Evolutionary conservation across 2,113 vertebrate genomes (phyloP), one percentile per base, ranked within the genome.

Genomic region (Dendrocopos noguchii): DNA sequence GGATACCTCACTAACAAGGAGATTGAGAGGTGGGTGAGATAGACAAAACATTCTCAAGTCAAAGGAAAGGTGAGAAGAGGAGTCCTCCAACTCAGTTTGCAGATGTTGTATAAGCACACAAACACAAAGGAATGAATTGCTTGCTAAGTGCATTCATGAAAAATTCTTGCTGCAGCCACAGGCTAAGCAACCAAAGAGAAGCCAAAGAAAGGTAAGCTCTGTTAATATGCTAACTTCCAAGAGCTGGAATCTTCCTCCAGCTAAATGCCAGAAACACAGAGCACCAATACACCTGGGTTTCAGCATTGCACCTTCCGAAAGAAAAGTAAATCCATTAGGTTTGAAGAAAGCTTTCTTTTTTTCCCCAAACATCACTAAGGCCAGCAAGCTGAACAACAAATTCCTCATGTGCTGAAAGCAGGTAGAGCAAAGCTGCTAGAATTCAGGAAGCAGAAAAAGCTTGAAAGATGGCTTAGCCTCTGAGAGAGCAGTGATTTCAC

Each of bases 181-280:
- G 29, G 68, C 39, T n/a, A 76, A 77, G 29, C 11, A 3, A 89
- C 81, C 79, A 92, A 93, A 88, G 42, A 57, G 77, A 93, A 47
- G 28, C 19, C n/a, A 68, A 92, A 70, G 68, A 79, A 94, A 84
- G 15, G 1, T 24, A 89, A 89, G 57, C 72, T 83, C 73, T 94
- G 57, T 60, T 80, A 93, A 87, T 79, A 42, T 9, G 22, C 52
- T 84, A 87, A 84, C 3, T 17, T 83, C 34, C 31, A 46, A 71
- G 53, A 70, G 25, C 46, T 71, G 33, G 28, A 88, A 53, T 34
- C 80, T 39, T 68, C 39, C 70, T 86, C 65, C 39, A 81, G 53
- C 78, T 50, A 86, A 90, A 90, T 29, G 44, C 47, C 68, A 85
- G 83, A 87, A 95, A 83, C 28, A 79, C 65, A 82, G 63, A 91